Evolutionary conservation across 2,113 vertebrate species (phyloP), one percentile per base, ranked within the genome.

Genomic region (Psophia crepitans): DNA sequence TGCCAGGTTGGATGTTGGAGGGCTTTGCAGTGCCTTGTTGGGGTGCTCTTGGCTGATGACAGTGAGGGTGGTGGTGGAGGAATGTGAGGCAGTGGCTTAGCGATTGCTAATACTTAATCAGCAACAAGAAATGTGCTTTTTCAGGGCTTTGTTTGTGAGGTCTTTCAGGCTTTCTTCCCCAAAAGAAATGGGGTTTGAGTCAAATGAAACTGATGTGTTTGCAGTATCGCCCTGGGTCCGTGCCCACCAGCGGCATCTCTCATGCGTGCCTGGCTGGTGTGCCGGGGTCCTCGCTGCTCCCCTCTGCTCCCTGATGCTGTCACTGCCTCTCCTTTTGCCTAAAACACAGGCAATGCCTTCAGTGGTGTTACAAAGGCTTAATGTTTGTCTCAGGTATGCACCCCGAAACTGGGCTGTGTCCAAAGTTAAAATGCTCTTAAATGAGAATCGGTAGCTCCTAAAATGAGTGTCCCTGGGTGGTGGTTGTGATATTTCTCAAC

Each of bases 211-310:
- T 8, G 19, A 3, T 30, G 13, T 7, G 32, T 75, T 81, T 82
- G n/a, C 4, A 39, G 0, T 11, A 19, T 30, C 41, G 35, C 1
- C 3, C 27, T 28, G 39, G 32, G 27, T 48, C 33, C 1, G 0
- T 27, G 17, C 16, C 11, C 1, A 2, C 20, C 1, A 1, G 19
- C 27, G 56, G 2, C 2, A 5, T 53, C 8, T 33, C 30, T 35
- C 4, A 0, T 14, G 24, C 2, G 1, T 24, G 33, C 13, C 32
- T 51, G 21, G 26, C 5, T 84, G 14, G 15, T n/a, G 12, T 35
- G 39, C 0, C 3, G 13, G 24, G 17, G 16, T 54, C 6, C 8
- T 41, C 10, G 57, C 32, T 43, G 30, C 16, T 60, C 5, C 5
- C 16, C 16, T 76, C 39, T 2, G 2, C 21, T 79, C 43, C 22